Evolutionary conservation across 2,888 invertebrate species (phyloP).

Genomic region (Cantharis lateralis): DNA sequence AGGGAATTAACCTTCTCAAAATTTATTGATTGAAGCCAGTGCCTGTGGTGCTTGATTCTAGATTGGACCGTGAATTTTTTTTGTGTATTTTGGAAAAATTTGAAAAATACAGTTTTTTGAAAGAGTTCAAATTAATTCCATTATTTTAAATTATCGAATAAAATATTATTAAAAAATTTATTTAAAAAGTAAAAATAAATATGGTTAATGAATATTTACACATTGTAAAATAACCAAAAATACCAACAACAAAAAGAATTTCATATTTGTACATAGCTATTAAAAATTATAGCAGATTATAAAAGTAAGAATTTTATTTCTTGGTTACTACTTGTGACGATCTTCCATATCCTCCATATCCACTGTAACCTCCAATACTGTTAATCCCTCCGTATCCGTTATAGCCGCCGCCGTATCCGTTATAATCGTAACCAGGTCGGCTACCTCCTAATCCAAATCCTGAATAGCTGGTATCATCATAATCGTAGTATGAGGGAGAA

Average conservation of each 20-base stretch:
- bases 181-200: background rate
- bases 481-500: background rate
- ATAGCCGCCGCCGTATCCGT: background rate
- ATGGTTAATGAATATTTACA: background rate
- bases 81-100: too few species aligned
- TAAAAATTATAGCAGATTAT: background rate
- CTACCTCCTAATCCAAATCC: conserved; percentile 8
- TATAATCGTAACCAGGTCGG: background rate
- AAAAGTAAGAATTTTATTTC: background rate
- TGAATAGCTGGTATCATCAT: conserved; percentile 11
- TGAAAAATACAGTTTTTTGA: too few species aligned
- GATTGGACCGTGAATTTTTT: too few species aligned
- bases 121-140: too few species aligned
- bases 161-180: background rate
- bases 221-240: background rate
- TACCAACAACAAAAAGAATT: background rate
- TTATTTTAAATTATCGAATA: too few species aligned
- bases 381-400: background rate
- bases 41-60: too few species aligned
- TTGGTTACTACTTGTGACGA: background rate
- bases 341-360: conserved; percentile 1
- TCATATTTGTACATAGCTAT: background rate
- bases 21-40: too few species aligned
- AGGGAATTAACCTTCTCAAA: too few species aligned
- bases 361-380: conserved; percentile 10